phyloP scores from a whole-genome alignment of 2,113 vertebrate species.

The Equus przewalskii region DNA sequence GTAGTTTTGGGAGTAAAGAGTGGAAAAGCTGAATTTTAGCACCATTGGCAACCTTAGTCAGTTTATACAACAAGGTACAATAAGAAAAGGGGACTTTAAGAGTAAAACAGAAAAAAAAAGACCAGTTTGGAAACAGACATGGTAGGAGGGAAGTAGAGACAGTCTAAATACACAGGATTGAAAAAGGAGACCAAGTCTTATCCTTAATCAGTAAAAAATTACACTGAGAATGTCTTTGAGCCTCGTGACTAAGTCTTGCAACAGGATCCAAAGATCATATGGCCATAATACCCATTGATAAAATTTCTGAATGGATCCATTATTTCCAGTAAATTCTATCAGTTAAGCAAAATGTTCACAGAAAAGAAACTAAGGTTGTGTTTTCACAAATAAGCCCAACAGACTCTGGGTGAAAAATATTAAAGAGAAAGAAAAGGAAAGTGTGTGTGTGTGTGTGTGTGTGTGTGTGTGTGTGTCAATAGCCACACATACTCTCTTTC shows the following conservation, averaged over 20 bases:
- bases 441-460: too few relatives aligned
- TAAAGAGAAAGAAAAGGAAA: background rate
- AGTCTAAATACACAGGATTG: background rate
- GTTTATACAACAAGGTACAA: background rate
- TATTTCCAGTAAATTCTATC: background rate
- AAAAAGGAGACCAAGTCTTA: background rate
- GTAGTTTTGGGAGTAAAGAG: background rate
- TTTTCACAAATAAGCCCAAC: background rate
- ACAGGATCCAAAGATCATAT: background rate
- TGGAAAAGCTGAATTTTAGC: background rate
- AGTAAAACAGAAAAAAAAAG: background rate
- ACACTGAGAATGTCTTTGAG: background rate
- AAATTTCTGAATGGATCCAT: background rate
- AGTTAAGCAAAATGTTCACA: background rate
- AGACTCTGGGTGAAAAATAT: background rate
- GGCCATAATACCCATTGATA: fast-evolving
- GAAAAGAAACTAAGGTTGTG: background rate
- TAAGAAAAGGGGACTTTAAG: background rate
- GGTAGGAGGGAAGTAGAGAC: background rate
- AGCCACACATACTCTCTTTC: background rate
- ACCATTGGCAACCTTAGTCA: background rate
- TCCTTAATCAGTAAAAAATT: background rate
- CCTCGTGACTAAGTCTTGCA: background rate
- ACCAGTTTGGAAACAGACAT: background rate
- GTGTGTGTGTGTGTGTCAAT: too few relatives aligned